Evolutionary conservation across 2,113 vertebrate genomes (phyloP).

Genomic region (Antechinus flavipes): DNA sequence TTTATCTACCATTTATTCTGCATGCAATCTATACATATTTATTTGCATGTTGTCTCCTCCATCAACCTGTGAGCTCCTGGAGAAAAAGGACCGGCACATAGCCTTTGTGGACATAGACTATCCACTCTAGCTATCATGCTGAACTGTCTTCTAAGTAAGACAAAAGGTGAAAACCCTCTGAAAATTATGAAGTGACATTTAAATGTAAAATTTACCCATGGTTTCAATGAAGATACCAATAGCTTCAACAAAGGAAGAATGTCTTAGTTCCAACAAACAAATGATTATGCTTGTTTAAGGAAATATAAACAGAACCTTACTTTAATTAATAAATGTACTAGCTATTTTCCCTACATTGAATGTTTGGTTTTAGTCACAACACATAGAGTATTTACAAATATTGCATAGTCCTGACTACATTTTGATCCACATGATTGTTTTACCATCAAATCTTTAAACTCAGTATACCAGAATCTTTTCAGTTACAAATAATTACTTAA

Average conservation of each 20-base stretch:
- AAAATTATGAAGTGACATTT: neutral
- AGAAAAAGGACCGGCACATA: neutral
- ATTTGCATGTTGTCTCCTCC: neutral
- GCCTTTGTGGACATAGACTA: neutral
- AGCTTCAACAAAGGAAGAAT: neutral
- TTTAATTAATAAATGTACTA: slow-evolving; percentile 21
- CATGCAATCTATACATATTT: neutral
- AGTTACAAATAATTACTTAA: neutral
- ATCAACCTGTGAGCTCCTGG: neutral
- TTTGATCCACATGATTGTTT: slow-evolving; percentile 33
- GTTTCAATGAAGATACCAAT: neutral
- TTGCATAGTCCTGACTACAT: neutral
- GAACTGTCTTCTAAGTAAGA: neutral
- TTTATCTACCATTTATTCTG: neutral
- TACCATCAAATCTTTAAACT: neutral
- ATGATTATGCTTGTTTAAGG: neutral
- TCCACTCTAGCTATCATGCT: neutral
- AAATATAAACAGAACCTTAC: neutral
- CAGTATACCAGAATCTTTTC: slow-evolving; percentile 32
- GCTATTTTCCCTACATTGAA: slow-evolving; percentile 12
- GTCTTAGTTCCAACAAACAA: neutral
- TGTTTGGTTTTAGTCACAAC: slow-evolving; percentile 48
- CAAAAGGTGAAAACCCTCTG: neutral
- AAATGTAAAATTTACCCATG: neutral
- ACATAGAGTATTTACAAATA: slow-evolving; percentile 44